Evolutionary conservation across 1,140 invertebrate species (phyloP).

Genomic region (Drosophila lacteicornis): DNA sequence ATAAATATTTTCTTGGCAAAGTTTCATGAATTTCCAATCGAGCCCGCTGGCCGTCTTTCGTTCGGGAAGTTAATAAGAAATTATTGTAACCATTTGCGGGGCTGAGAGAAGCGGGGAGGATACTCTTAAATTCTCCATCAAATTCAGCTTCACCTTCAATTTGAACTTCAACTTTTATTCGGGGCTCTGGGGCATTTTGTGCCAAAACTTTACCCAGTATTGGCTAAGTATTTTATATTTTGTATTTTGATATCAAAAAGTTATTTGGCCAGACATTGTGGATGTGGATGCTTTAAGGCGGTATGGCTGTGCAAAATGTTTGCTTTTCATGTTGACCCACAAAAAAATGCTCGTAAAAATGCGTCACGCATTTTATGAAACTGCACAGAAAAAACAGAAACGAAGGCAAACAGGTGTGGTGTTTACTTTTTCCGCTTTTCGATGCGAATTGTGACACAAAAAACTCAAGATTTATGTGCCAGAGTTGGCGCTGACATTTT

Average conservation of each 20-base stretch:
- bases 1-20: constrained; percentile 41
- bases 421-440: background rate
- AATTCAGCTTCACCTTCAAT: constrained; percentile 28
- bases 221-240: constrained; percentile 41
- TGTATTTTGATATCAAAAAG: constrained; percentile 54
- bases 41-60: constrained; percentile 17
- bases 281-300: constrained; percentile 39
- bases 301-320: constrained; percentile 63
- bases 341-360: constrained; percentile 63
- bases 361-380: constrained; percentile 73
- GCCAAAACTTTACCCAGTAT: constrained; percentile 35
- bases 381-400: constrained; percentile 42
- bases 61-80: constrained; percentile 59
- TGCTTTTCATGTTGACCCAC: constrained; percentile 57
- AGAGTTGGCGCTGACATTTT: constrained; percentile 71
- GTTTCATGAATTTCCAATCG: constrained; percentile 46
- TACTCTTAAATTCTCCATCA: constrained; percentile 62
- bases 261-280: constrained; percentile 49
- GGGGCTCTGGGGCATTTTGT: constrained; percentile 36
- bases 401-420: constrained; percentile 58
- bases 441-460: constrained; percentile 42
- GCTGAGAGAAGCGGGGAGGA: constrained; percentile 4
- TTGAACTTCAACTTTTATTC: constrained; percentile 23
- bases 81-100: constrained; percentile 34
- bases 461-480: constrained; percentile 76